These are phyloP conservation scores for Thalpophila matura DNA, from an alignment of 2,888 invertebrate genomes.

Conservation along the genomic window DNA sequence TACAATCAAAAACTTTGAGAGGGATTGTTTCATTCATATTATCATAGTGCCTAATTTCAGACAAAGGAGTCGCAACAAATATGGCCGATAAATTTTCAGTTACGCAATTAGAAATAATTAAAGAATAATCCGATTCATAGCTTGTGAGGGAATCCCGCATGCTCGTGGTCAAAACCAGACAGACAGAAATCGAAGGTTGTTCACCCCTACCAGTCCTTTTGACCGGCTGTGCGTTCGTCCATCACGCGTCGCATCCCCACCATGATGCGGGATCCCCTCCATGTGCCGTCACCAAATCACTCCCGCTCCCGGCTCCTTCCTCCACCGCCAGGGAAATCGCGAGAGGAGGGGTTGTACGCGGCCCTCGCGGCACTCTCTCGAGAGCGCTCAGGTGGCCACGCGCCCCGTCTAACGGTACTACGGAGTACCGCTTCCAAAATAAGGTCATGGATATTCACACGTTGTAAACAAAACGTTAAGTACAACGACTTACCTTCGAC, in stretches of 20 bases:
- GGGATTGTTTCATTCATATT: constrained; percentile 16
- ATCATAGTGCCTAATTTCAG: too few relatives aligned
- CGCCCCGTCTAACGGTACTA: constrained; percentile 87
- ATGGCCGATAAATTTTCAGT: constrained; percentile 76
- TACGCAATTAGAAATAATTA: constrained; percentile 80
- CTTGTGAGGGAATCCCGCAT: constrained; percentile 68
- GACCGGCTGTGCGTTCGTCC: constrained; percentile 80
- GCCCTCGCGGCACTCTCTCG: constrained; percentile 82
- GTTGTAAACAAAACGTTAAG: constrained; percentile 74
- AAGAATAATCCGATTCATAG: constrained; percentile 65
- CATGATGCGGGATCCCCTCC: constrained; percentile 90
- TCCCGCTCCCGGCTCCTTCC: constrained; percentile 90
- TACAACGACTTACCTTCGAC: constrained; percentile 72
- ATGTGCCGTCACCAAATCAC: constrained; percentile 88
- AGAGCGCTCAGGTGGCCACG: constrained; percentile 82
- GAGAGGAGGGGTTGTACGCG: constrained; percentile 88
- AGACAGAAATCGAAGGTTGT: constrained; percentile 84
- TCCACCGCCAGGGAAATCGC: constrained; percentile 86
- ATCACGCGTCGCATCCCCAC: constrained; percentile 89
- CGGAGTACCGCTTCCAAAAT: constrained; percentile 87
- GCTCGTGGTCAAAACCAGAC: constrained; percentile 79
- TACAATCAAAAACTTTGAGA: constrained; percentile 11
- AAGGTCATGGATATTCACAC: constrained; percentile 87
- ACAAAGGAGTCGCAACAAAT: constrained; percentile 78
- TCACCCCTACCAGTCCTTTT: constrained; percentile 89